A percentile compares a stretch with the other conserved stretches of the same genome.
Evolutionary conservation across 2,888 invertebrate genomes (phyloP).

Genomic region (Seira musarum): DNA sequence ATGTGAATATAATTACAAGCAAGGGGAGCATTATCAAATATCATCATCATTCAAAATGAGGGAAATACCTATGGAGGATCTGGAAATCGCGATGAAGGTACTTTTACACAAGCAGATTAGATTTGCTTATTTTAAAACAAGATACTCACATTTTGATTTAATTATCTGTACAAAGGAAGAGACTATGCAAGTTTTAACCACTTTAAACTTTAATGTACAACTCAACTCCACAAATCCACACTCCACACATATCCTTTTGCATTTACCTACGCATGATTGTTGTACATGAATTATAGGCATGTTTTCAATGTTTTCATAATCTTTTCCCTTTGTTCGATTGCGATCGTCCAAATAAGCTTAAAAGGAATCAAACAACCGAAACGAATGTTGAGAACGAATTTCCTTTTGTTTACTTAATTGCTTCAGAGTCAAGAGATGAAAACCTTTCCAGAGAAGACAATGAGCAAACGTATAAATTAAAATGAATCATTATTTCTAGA

Average conservation of each 20-base stretch:
- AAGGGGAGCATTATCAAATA: not conserved
- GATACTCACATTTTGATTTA: not conserved
- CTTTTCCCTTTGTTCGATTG: constrained; percentile 8
- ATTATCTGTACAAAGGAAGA: not conserved
- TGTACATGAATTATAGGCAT: not conserved
- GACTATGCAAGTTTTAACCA: not conserved
- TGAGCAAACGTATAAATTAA: constrained; percentile 8
- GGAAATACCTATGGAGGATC: constrained; percentile 57
- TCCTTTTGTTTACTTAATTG: constrained; percentile 12
- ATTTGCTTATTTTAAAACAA: too few species aligned
- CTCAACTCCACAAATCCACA: not conserved
- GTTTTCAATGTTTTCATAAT: not conserved
- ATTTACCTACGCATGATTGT: too few species aligned
- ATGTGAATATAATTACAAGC: not conserved
- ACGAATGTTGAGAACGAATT: not conserved
- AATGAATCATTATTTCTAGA: constrained; percentile 6
- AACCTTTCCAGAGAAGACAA: constrained; percentile 10
- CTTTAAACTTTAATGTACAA: not conserved
- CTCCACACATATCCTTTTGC: not conserved
- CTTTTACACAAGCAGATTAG: not conserved
- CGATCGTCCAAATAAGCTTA: constrained; percentile 10
- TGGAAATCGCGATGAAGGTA: constrained; percentile 59
- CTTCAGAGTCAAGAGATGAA: not conserved
- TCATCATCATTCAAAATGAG: constrained; percentile 34
- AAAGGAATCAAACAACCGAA: constrained; percentile 4